Base-by-base conservation (phyloP, 2,888 invertebrate genomes). In the Pseudococcus viburni region DNA sequence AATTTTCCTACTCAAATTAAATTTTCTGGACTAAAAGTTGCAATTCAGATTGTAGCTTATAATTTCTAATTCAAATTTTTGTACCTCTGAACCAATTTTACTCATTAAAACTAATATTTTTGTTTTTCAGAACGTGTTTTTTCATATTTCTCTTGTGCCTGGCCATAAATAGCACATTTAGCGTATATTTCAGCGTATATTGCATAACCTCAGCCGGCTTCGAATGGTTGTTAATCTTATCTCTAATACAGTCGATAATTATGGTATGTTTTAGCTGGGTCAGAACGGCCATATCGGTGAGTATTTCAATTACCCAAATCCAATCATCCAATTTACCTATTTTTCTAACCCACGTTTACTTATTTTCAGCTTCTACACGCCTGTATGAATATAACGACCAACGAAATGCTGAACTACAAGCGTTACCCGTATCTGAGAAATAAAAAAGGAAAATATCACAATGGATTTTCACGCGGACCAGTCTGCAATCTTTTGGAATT, bases 391-490 rank as follows among this genome's bases (percentile, higher is more conserved):
- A 92, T 98, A 89, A 98, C 98, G 9, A 97, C 97, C 83, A 98
- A 98, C 92, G 98, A 98, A 92, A 96, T 97, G 96, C 96, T 97
- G 91, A 98, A 98, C 92, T 96, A 96, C 92, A 97, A 97, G 91
- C 93, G 97, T 86, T 98, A 98, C 92, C 95, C 96, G 0, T 98
- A 98, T 91, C 92, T 98, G 89, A 93, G 97, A 88, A 97, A 98
- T 91, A 96, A 96, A 91, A 94, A 96, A 89, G 98, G 98, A 2
- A 94, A 95, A 89, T 98, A 97, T 91, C 95, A 95, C 91, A 98
- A 98, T 92, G 97, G 97, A 0, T 98, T 97, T 91, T 96, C 97
- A n/a, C 93, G 97, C 89, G 98, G 98, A 0, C 95, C 96, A 0
- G 93, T 96, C 87, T 93, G 96, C 91, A 98, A 98, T 92, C 92